Base-by-base conservation (phyloP, 2,888 invertebrate species). In the Acanthococcus lagerstroemiae region DNA sequence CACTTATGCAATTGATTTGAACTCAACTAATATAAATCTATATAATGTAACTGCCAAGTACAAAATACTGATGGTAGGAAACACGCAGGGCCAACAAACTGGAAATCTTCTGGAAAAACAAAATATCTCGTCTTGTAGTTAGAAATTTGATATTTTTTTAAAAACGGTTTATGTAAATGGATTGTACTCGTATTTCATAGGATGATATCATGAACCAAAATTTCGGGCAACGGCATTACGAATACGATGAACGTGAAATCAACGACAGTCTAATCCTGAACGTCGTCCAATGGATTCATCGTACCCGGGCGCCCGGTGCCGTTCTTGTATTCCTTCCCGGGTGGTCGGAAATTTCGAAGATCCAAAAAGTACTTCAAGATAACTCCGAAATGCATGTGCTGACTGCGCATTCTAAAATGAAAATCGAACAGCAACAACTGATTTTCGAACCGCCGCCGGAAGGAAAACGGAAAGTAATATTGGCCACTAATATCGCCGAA, bases 401-500 rank as follows among this genome's bases (percentile, higher is more conserved):
- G 9, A 52, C 25, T 24, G 63, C 63, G 3, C 63, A 63, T 22
- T 52, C 63, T 0, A 63, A 63, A 63, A 27, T 63, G 22, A 63
- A 54, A 52, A 52, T 52, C 17, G 63, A 63, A 17, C 63, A 63
- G 9, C 95, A 95, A 76, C 87, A 87, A 74, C 82, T 83, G 73
- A 85, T 85, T 0, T 93, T 96, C 75, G 83, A 83, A 67, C 81
- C 82, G 0, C 77, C 85, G 26, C 80, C 85, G 1, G 74, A 75
- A 5, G 82, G 84, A 66, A 80, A 81, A 0, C 80, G 95, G 22
- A 96, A 96, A 78, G 88, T 96, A 66, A 89, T 95, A 48, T 80
- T 97, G n/a, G 86, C 95, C 0, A 97, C 97, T 0, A 96, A 96
- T 74, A 93, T 97, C 67, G 95, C 95, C 0, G 96, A 97, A 77